Conservation (phyloP, 2,888 invertebrate species). For the Tipula unca region DNA sequence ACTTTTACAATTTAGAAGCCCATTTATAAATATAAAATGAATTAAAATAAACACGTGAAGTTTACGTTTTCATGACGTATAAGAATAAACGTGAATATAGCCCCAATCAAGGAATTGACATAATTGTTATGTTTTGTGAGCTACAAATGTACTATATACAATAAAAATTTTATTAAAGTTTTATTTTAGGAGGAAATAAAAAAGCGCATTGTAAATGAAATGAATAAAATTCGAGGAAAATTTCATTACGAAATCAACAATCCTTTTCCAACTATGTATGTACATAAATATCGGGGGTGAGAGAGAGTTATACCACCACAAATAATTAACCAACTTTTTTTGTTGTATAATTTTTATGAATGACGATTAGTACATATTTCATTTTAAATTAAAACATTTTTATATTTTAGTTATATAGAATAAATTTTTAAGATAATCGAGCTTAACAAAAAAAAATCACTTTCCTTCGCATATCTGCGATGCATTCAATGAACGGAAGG, state of each 20-base stretch:
- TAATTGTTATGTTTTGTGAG: neutral
- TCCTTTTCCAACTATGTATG: no score
- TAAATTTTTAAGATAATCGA: no score
- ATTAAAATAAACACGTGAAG: neutral
- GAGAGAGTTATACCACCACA: no score
- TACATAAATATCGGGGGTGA: no score
- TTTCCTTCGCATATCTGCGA: no score
- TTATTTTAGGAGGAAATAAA: neutral
- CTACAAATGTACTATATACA: no score
- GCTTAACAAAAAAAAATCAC: no score
- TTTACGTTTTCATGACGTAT: neutral
- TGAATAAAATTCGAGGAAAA: neutral
- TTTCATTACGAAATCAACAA: neutral
- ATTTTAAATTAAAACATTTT: neutral
- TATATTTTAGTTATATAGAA: no score
- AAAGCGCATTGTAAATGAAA: neutral
- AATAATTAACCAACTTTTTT: neutral
- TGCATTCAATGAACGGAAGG: no score
- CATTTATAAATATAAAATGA: no score
- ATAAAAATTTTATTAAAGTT: neutral
- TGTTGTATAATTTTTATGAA: neutral
- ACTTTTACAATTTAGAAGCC: no score
- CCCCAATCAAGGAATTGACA: neutral
- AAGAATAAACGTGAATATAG: neutral
- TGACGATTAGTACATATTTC: neutral